Percentiles rank a stretch among this genome's conserved stretches.
These are phyloP conservation scores for Paramisgurnus dabryanus DNA, from an alignment of 2,113 vertebrate species.

Conservation along the genomic window DNA sequence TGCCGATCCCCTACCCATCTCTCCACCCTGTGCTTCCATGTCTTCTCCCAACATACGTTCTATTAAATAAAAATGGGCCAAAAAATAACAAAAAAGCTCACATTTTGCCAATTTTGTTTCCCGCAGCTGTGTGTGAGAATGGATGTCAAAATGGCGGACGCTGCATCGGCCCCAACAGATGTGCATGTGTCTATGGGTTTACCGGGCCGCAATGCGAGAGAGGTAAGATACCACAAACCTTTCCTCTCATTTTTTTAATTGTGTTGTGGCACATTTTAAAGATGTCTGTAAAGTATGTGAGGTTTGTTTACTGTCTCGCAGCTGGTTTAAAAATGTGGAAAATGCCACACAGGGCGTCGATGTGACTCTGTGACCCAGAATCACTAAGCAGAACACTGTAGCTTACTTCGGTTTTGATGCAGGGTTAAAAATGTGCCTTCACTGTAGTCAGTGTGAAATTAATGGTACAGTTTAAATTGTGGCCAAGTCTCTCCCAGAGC, in stretches of 20 bases:
- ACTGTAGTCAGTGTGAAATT: slow-evolving; percentile 12
- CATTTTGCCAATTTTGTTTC: slow-evolving; percentile 19
- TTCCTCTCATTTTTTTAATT: slow-evolving; percentile 17
- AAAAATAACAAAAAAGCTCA: not conserved
- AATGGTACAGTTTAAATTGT: slow-evolving; percentile 20
- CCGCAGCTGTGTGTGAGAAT: slow-evolving; percentile 89
- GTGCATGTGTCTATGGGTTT: slow-evolving; percentile 95
- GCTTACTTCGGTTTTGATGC: not conserved
- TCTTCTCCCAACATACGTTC: too few relatives aligned
- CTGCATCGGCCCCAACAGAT: slow-evolving; percentile 94
- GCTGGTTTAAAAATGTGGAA: slow-evolving; percentile 14
- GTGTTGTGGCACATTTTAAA: not conserved
- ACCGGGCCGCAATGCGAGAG: slow-evolving; percentile 96
- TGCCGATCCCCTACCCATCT: too few relatives aligned
- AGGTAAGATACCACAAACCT: slow-evolving; percentile 77
- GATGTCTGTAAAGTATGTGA: slow-evolving; percentile 7
- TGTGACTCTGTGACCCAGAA: slow-evolving; percentile 8
- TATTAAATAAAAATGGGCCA: too few relatives aligned
- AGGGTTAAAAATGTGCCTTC: not conserved
- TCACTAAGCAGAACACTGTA: not conserved
- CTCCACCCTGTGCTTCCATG: too few relatives aligned
- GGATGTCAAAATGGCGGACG: slow-evolving; percentile 95
- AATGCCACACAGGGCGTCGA: not conserved
- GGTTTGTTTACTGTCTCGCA: slow-evolving; percentile 33
- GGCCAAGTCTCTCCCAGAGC: slow-evolving; percentile 2